Base-by-base conservation (phyloP, 30 jellyfish, hydroid and myxozoan genomes). In the Clytia hemisphaerica region DNA sequence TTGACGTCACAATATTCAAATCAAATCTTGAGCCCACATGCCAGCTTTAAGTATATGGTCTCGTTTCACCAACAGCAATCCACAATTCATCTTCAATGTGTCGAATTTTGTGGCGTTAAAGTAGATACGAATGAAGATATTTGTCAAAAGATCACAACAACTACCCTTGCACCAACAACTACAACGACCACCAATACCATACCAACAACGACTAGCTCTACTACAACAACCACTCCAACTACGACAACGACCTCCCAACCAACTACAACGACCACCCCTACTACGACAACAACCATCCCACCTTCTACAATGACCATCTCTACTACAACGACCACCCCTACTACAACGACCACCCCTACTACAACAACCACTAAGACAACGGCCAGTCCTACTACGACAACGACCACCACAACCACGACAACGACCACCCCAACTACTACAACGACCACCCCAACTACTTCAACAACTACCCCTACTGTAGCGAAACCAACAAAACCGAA, bases 301-400 rank as follows among this genome's bases (percentile, higher is more conserved):
- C 10, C 10, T 7, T 40, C 10, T 40, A n/a, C n/a, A 7, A 40
- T 10, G 14, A 40, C 53, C 16, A 7, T n/a, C 10, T 7, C 10
- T 10, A 10, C 53, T 40, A 40, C 53, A 9, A 51, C 12, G 21
- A 21, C 79, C 15, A 68, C 79, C 6, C 6, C 71, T 7, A 24
- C 78, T 18, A 58, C 87, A 1, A 24, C 63, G 14, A 31, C 80
- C 22, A 37, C 77, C 16, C 33, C 79, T 15, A 38, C 87, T 2
- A 7, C 29, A 49, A 51, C 83, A 2, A 61, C 70, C 51, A 57
- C 75, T 6, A 25, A 10, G 26, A 60, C 71, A 45, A 10, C 77
- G 26, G 33, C 72, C 26, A 24, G 47, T 3, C 35, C 79, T 2
- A 6, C 77, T 4, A 21, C 49, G 3, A 26, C 32, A 33, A 38